A percentile compares a stretch with the other conserved stretches of the same genome.
Conservation (phyloP, 2,888 invertebrate genomes). For the Euplagia quadripunctaria region DNA sequence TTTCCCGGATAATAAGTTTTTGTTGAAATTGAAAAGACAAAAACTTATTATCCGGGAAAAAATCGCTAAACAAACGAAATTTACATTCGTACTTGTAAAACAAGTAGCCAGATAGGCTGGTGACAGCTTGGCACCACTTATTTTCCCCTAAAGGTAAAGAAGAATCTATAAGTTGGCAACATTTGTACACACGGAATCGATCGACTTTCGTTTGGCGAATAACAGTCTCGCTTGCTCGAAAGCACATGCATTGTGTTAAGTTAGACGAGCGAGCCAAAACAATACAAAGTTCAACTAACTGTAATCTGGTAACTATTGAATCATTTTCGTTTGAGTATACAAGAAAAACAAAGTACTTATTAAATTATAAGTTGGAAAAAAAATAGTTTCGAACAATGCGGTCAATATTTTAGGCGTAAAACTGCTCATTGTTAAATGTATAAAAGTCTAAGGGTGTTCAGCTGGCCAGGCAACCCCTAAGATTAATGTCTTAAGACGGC, state of each 20-base stretch:
- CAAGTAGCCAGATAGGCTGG: too few relatives aligned
- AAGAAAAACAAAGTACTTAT: background rate
- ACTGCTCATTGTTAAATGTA: slow-evolving; percentile 43
- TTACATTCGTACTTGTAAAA: too few relatives aligned
- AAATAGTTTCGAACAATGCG: slow-evolving; percentile 13
- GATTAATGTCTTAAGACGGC: slow-evolving; percentile 80
- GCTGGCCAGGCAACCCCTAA: slow-evolving; percentile 78
- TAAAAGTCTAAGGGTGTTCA: slow-evolving; percentile 72
- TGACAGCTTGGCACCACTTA: background rate
- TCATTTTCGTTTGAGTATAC: background rate
- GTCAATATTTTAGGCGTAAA: slow-evolving; percentile 28
- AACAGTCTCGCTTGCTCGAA: background rate
- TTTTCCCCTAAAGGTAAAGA: background rate
- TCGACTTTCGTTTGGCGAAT: background rate
- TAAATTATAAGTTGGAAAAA: slow-evolving; percentile 6
- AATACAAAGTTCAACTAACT: background rate
- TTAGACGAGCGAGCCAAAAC: background rate
- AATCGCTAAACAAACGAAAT: too few relatives aligned
- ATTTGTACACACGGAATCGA: background rate
- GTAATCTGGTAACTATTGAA: background rate
- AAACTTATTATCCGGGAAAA: too few relatives aligned
- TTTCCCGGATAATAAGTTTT: background rate
- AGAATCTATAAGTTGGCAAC: background rate
- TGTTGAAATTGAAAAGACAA: too few relatives aligned
- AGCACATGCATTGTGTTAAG: background rate